Evolutionary conservation across 2,888 invertebrate species (phyloP).

Genomic region (Ormyrus pomaceus): DNA sequence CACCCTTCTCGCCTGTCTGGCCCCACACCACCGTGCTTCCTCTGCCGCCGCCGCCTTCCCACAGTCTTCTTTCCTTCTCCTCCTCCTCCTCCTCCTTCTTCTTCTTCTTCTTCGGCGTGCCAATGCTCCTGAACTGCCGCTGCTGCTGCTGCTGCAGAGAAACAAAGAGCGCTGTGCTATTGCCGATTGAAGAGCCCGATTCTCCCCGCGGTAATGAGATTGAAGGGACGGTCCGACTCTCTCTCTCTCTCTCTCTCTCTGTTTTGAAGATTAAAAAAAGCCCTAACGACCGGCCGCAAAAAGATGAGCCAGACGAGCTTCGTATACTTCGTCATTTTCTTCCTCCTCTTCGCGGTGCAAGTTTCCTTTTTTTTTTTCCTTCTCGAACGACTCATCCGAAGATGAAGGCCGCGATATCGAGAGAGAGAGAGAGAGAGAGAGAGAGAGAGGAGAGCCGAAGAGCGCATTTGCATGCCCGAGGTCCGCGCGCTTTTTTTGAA

Average conservation of each 20-base stretch:
- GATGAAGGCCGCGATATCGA: constrained; percentile 12
- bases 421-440: not conserved
- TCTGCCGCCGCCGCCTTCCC: constrained; percentile 43
- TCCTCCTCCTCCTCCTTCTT: constrained; percentile 11
- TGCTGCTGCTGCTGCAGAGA: not conserved
- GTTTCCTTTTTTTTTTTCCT: too few species aligned
- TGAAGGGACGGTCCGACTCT: too few species aligned
- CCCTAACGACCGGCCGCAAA: too few species aligned
- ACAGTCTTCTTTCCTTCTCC: constrained; percentile 6
- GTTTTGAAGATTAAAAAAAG: too few species aligned
- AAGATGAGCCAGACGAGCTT: too few species aligned
- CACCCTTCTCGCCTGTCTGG: constrained; percentile 56
- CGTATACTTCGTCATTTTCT: too few species aligned
- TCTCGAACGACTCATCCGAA: constrained; percentile 13
- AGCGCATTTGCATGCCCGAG: too few species aligned
- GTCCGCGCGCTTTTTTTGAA: too few species aligned
- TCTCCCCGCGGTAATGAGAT: too few species aligned
- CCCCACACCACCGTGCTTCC: constrained; percentile 46
- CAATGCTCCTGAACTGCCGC: not conserved
- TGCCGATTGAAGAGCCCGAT: not conserved
- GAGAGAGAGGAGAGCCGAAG: not conserved
- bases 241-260: too few species aligned
- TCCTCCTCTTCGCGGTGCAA: too few species aligned
- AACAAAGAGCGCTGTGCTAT: constrained; percentile 7
- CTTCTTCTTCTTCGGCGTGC: too few species aligned